Base-by-base conservation (phyloP, 2,888 invertebrate species). In the Pristionchus mayeri region DNA sequence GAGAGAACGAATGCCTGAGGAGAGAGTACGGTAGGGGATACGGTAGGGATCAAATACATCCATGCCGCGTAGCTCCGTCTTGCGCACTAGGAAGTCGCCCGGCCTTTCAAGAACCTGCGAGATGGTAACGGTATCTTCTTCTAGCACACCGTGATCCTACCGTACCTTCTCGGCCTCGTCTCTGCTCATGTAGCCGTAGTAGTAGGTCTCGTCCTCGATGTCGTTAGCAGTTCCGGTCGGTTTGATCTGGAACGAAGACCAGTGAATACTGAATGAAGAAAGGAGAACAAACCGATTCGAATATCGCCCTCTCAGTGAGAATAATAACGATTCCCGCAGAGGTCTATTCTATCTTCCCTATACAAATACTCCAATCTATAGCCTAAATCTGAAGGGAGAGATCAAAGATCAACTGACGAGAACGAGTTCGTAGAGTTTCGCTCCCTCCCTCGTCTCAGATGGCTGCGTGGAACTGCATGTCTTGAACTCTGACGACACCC, bases 181-280 rank as follows among this genome's bases (percentile, higher is more conserved):
- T 30, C 67, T 54, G 67, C 71, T 54, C 85, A 85, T 80, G 71
- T 80, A 85, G 13, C 90, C 90, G 44, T 90, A 89, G 81, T 88
- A 90, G 84, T 87, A 90, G 21, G 87, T 86, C 75, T 90, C 89
- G 83, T 90, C 89, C 71, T 90, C 88, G 13, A 89, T 80, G 24
- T 80, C 80, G 16, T 54, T 80, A 4, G 50, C 76, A 21, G 34
- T 78, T 16, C 50, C 50, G 40, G 24, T 34, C 30, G 50, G 50
- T 24, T 78, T 78, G 3, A 78, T 13, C 76, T 78, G 24, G n/a
- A 54, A 54, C 4, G 4, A 54, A 54, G 7, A 54, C 21, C 16
- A 54, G 54, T 18, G 54, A 6, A 18, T 54, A 54, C n/a, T 54
- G 13, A 9, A 54, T 16, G n/a, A 13, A 54, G 21, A 6, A 44